phyloP scores from a whole-genome alignment of 2,797 vertebrate species.

The Urocyon cinereoargenteus region DNA sequence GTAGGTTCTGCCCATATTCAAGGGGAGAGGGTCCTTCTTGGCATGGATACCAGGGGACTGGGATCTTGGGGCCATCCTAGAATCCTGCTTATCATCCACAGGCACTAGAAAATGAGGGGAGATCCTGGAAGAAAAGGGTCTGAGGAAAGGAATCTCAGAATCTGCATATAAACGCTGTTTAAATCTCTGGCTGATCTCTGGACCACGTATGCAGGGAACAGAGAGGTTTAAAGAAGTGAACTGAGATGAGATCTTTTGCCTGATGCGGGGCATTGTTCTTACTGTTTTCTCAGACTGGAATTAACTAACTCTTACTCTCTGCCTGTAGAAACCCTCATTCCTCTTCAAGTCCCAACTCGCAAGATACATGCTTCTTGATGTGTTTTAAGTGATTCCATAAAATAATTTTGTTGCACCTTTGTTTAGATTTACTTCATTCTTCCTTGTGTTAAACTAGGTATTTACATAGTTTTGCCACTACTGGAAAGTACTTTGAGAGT shows the following conservation, averaged over 20 bases:
- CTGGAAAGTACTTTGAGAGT: background rate
- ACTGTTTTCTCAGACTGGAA: background rate
- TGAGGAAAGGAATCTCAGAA: background rate
- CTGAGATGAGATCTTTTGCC: background rate
- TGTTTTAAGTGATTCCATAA: background rate
- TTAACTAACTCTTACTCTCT: background rate
- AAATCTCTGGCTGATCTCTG: background rate
- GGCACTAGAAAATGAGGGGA: background rate
- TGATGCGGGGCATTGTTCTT: background rate
- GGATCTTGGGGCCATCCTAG: background rate
- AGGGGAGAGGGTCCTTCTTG: background rate
- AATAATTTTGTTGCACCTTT: background rate
- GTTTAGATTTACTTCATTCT: background rate
- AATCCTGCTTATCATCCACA: background rate
- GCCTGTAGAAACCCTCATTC: background rate
- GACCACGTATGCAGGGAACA: background rate
- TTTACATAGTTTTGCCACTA: background rate
- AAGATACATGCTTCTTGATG: background rate
- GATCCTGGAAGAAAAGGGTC: background rate
- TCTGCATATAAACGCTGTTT: background rate
- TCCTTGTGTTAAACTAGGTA: background rate
- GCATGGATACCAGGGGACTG: background rate
- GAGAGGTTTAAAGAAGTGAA: background rate
- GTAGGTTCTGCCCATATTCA: background rate
- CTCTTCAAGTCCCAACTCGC: background rate